Conservation (phyloP, 2,113 vertebrate species). For the Sinocyclocheilus anshuiensis region DNA sequence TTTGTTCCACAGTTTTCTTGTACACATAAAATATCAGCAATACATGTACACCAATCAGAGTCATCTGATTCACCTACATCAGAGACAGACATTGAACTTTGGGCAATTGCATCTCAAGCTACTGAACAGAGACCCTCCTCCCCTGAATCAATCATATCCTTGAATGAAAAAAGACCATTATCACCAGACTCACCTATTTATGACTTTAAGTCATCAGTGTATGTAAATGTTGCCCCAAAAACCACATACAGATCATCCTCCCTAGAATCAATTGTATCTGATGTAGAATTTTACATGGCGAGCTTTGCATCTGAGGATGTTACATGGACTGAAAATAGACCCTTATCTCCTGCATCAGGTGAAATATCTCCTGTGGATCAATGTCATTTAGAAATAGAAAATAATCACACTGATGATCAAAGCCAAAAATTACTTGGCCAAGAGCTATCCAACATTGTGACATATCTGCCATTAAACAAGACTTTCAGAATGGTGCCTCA, state of each 20-base stretch:
- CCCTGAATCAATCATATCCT: constrained; percentile 61
- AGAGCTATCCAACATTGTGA: background rate
- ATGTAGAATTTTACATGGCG: constrained; percentile 28
- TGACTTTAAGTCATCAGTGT: constrained; percentile 28
- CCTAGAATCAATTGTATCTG: constrained; percentile 42
- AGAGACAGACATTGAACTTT: constrained; percentile 51
- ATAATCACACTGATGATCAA: no score
- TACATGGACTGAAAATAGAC: constrained; percentile 30
- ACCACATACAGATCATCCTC: constrained; percentile 43
- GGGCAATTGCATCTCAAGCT: constrained; percentile 1
- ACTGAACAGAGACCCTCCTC: constrained; percentile 60
- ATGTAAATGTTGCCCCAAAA: constrained; percentile 1
- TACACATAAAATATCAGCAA: constrained; percentile 16
- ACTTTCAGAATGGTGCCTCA: constrained; percentile 49
- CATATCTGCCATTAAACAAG: constrained; percentile 6
- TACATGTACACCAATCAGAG: constrained; percentile 24
- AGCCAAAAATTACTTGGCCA: background rate
- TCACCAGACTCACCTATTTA: constrained; percentile 63
- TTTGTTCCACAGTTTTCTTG: constrained; percentile 52
- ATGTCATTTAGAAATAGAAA: background rate
- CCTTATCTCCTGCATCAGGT: constrained; percentile 52
- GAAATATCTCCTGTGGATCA: constrained; percentile 18
- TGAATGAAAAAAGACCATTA: constrained; percentile 48
- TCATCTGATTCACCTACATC: constrained; percentile 57
- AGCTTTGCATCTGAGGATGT: constrained; percentile 30